A percentile compares a stretch with the other conserved stretches of the same genome.
Evolutionary conservation across 2,888 invertebrate genomes (phyloP).

Genomic region (Endomychus coccineus): DNA sequence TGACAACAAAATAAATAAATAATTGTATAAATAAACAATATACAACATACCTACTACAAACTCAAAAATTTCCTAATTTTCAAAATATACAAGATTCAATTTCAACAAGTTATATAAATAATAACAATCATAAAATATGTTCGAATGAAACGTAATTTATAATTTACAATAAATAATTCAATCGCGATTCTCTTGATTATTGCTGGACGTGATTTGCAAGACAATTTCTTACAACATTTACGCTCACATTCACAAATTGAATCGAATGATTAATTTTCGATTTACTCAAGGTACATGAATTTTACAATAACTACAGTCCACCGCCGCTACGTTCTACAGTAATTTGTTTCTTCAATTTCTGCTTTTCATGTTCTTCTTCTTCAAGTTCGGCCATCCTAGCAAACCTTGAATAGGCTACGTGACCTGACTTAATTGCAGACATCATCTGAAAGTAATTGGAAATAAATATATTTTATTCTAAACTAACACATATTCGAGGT

Average conservation of each 20-base stretch:
- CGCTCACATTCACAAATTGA: neutral
- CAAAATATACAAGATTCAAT: too few species aligned
- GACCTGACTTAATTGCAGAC: conserved; percentile 96
- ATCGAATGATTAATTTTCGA: conserved; percentile 1
- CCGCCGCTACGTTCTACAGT: conserved; percentile 93
- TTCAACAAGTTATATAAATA: too few species aligned
- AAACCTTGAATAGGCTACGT: conserved; percentile 90
- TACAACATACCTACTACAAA: too few species aligned
- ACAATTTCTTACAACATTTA: neutral
- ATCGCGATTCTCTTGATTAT: too few species aligned
- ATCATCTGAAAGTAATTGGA: conserved; percentile 68
- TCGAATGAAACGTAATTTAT: too few species aligned
- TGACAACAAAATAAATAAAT: too few species aligned
- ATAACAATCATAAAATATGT: too few species aligned
- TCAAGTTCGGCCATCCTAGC: conserved; percentile 91
- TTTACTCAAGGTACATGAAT: conserved; percentile 1
- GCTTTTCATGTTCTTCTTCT: conserved; percentile 74
- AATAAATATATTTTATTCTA: too few species aligned
- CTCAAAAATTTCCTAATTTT: too few species aligned
- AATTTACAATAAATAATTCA: too few species aligned
- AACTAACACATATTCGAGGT: too few species aligned
- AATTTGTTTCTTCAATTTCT: conserved; percentile 68
- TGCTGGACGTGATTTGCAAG: conserved; percentile 1
- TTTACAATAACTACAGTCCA: conserved; percentile 73
- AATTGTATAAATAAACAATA: too few species aligned